These are phyloP conservation scores for Tiaroga cobitis DNA, from an alignment of 2,797 vertebrate species.

Conservation along the genomic window DNA sequence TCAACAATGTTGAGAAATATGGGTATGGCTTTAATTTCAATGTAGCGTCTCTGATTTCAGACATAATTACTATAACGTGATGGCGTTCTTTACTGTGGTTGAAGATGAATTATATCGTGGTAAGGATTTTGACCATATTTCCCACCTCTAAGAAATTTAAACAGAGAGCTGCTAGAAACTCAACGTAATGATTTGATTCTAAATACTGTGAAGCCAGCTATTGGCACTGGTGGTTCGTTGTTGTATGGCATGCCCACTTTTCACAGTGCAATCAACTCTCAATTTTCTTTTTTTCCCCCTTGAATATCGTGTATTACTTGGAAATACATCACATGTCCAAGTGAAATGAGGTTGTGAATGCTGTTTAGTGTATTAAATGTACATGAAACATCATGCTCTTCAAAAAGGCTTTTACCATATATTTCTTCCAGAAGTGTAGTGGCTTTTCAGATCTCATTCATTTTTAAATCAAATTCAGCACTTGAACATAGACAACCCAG, in stretches of 20 bases:
- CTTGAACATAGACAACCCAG: slow-evolving; percentile 18
- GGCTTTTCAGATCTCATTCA: slow-evolving; percentile 23
- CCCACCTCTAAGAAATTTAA: neutral
- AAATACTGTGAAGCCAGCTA: too few relatives aligned
- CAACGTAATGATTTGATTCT: too few relatives aligned
- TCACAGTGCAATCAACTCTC: too few relatives aligned
- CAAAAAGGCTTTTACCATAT: neutral
- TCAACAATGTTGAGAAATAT: neutral
- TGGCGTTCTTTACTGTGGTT: neutral
- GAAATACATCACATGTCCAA: neutral
- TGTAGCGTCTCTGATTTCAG: neutral
- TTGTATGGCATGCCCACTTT: too few relatives aligned
- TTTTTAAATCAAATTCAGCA: slow-evolving; percentile 43
- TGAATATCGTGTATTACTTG: neutral
- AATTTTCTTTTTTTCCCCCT: too few relatives aligned
- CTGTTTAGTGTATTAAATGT: neutral
- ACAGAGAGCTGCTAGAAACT: too few relatives aligned
- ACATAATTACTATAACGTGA: neutral
- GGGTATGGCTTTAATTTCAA: neutral
- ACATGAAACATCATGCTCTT: neutral
- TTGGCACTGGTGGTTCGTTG: too few relatives aligned
- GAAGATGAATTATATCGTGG: neutral
- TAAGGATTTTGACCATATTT: neutral
- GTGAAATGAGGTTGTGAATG: neutral
- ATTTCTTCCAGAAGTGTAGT: neutral